Conservation (phyloP, 1,140 invertebrate genomes). For the Daktulosphaira vitifoliae region DNA sequence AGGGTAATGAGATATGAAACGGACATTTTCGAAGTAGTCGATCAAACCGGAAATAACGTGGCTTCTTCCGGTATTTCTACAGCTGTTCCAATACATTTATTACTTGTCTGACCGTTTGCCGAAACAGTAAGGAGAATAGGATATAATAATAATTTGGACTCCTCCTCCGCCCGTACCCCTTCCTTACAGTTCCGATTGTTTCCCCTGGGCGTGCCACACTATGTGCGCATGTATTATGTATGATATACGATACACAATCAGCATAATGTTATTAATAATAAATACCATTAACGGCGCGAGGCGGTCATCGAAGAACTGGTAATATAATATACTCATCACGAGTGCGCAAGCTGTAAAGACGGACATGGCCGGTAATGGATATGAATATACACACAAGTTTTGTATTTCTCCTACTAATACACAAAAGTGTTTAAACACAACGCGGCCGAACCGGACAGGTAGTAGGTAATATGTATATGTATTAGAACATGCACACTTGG, state of each 20-base stretch:
- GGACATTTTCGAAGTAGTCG: no score
- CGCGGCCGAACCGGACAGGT: not conserved
- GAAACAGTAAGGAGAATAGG: constrained; percentile 8
- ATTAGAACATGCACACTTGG: not conserved
- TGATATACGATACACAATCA: constrained; percentile 4
- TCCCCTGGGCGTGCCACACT: constrained; percentile 17
- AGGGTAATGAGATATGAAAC: no score
- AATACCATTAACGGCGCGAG: constrained; percentile 21
- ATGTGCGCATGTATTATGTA: no score
- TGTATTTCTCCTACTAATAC: not conserved
- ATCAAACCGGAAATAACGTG: no score
- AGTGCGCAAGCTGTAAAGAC: constrained; percentile 22
- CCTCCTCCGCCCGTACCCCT: constrained; percentile 10
- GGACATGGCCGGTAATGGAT: constrained; percentile 22
- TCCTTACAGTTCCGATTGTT: no score
- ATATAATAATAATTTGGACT: constrained; percentile 1
- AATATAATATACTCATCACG: constrained; percentile 34
- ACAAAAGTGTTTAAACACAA: not conserved
- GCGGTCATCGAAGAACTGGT: constrained; percentile 26
- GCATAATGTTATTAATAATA: constrained; percentile 28
- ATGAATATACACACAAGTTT: not conserved
- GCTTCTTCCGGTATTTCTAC: no score
- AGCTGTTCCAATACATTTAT: no score
- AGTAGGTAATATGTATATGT: not conserved
- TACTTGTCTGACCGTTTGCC: no score